phyloP scores from a whole-genome alignment of 2,113 vertebrate species.

The Bothrops jararaca region DNA sequence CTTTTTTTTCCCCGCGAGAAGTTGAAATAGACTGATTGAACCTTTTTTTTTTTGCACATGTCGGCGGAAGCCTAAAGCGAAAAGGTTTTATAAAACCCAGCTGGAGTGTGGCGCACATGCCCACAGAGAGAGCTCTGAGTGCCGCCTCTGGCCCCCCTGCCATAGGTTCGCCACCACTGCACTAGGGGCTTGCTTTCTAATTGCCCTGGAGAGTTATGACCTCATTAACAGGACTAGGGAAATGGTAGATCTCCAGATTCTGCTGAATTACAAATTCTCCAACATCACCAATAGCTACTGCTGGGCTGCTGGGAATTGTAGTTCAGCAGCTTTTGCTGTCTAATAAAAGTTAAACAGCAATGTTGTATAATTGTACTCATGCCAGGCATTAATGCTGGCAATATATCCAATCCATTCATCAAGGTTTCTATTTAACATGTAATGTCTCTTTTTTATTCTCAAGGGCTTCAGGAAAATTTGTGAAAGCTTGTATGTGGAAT shows the following conservation, averaged over 20 bases:
- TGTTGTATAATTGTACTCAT: background rate
- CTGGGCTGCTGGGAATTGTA: background rate
- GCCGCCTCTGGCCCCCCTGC: too few species aligned
- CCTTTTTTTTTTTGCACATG: too few species aligned
- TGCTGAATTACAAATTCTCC: background rate
- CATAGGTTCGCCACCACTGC: too few species aligned
- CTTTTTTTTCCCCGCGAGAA: too few species aligned
- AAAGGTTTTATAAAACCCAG: too few species aligned
- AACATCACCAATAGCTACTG: background rate
- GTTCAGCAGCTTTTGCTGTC: background rate
- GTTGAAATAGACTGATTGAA: too few species aligned
- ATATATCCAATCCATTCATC: background rate
- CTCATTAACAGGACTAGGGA: background rate
- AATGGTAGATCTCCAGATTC: background rate
- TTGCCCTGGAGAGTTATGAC: background rate
- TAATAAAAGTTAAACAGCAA: background rate
- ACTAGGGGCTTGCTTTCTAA: background rate
- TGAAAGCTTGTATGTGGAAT: conserved; percentile 56
- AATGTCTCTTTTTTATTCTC: conserved; percentile 9
- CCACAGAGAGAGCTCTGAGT: too few species aligned
- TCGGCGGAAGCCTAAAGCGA: too few species aligned
- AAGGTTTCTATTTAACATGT: background rate
- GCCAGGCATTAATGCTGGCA: background rate
- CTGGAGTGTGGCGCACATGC: too few species aligned
- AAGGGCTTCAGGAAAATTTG: conserved; percentile 54